These are phyloP conservation scores for Eulemur mongoz DNA, from an alignment of 2,797 vertebrate species.

Conservation along the genomic window DNA sequence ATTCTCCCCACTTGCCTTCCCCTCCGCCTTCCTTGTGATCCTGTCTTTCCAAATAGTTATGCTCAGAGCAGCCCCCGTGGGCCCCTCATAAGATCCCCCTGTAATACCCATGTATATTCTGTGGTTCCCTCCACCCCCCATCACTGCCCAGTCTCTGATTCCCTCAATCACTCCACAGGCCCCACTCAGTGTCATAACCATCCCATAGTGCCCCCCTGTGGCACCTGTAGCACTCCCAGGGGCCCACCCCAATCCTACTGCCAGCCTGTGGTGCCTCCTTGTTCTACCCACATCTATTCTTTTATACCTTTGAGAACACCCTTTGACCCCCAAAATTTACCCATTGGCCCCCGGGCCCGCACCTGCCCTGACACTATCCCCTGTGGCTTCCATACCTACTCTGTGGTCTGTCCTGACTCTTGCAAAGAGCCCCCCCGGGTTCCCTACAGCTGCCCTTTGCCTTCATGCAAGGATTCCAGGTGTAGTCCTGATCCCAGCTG, in stretches of 20 bases:
- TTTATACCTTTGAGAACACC: conserved; percentile 72
- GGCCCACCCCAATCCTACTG: neutral
- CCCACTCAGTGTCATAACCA: conserved; percentile 20
- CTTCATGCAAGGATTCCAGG: conserved; percentile 23
- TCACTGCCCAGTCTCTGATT: neutral
- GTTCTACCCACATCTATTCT: conserved; percentile 76
- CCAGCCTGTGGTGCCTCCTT: conserved; percentile 59
- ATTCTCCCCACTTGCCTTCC: conserved; percentile 49
- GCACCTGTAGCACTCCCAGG: conserved; percentile 17
- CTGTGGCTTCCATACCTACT: conserved; percentile 68
- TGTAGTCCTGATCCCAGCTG: neutral
- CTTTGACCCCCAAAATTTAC: conserved; percentile 59
- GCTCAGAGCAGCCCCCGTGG: neutral
- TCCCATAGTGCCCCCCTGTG: neutral
- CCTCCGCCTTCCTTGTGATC: conserved; percentile 1
- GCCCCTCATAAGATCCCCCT: neutral
- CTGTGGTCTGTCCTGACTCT: conserved; percentile 49
- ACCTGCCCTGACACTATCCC: conserved; percentile 25
- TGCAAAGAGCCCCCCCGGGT: neutral
- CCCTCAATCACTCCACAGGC: neutral
- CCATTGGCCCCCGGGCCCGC: neutral
- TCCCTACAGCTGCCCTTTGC: conserved; percentile 57
- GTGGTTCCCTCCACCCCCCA: neutral
- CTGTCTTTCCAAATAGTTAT: conserved; percentile 11
- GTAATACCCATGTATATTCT: conserved; percentile 58